Percentiles rank a stretch among this genome's conserved stretches.
phyloP scores from a whole-genome alignment of 2,113 vertebrate genomes.

The Reinhardtius hippoglossoides region DNA sequence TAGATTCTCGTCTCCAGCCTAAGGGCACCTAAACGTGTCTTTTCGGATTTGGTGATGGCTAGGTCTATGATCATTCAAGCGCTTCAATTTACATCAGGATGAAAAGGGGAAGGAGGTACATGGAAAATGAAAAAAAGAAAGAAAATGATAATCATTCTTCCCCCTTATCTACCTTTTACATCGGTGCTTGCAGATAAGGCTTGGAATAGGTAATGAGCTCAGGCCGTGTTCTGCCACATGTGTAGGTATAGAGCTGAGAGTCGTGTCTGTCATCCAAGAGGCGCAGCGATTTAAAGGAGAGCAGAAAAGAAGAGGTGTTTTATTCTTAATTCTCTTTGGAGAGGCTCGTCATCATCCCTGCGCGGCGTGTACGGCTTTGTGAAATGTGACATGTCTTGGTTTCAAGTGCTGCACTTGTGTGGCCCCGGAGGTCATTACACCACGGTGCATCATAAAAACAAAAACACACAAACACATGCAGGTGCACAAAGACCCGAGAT shows the following conservation, averaged over 20 bases:
- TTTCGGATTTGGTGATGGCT: constrained; percentile 80
- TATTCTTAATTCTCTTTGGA: constrained; percentile 21
- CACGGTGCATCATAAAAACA: constrained; percentile 24
- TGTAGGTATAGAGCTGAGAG: constrained; percentile 40
- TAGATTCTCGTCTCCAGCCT: constrained; percentile 79
- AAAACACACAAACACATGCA: constrained; percentile 1
- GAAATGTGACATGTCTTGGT: constrained; percentile 39
- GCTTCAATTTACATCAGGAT: constrained; percentile 81
- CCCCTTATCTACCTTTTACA: constrained; percentile 79
- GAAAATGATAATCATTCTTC: constrained; percentile 77
- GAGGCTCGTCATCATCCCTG: constrained; percentile 17
- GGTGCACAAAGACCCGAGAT: constrained; percentile 12
- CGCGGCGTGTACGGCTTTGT: constrained; percentile 21
- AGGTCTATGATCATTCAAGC: constrained; percentile 80
- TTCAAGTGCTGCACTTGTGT: constrained; percentile 41
- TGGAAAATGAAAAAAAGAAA: constrained; percentile 66
- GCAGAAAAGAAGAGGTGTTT: constrained; percentile 1
- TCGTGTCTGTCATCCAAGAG: constrained; percentile 19
- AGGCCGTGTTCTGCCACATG: constrained; percentile 34
- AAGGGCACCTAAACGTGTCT: constrained; percentile 77
- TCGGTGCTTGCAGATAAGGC: constrained; percentile 64
- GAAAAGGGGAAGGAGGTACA: constrained; percentile 79
- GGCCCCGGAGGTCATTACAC: constrained; percentile 46
- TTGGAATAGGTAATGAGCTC: constrained; percentile 72
- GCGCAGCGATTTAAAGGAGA: constrained; percentile 20